Conservation (phyloP, 2,113 vertebrate genomes). For the Sinocyclocheilus rhinocerous region DNA sequence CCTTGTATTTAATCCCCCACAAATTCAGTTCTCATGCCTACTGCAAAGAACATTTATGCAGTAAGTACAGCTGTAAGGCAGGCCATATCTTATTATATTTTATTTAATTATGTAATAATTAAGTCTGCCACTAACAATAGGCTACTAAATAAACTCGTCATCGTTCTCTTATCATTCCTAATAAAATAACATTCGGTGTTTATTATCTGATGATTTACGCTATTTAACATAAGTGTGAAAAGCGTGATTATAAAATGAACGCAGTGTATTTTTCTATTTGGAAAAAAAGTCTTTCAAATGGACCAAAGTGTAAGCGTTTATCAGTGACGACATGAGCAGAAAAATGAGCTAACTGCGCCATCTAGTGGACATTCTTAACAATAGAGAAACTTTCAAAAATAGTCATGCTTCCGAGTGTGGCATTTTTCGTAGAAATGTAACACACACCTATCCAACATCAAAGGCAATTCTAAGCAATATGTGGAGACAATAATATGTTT, state of each 20-base stretch:
- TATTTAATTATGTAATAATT: background rate
- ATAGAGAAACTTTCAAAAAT: too few relatives aligned
- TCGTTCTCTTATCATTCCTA: background rate
- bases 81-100: background rate
- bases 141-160: background rate
- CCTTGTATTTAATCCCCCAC: background rate
- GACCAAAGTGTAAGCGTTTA: background rate
- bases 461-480: background rate
- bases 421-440: background rate
- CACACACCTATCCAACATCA: background rate
- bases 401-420: too few relatives aligned
- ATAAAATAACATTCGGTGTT: background rate
- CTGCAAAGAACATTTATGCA: background rate
- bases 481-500: background rate
- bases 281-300: background rate
- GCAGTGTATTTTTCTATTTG: background rate
- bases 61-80: background rate
- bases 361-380: constrained; percentile 16
- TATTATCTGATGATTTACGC: background rate
- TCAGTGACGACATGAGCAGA: background rate
- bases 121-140: background rate
- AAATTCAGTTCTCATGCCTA: background rate
- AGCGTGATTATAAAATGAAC: background rate
- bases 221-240: background rate
- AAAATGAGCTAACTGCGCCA: constrained; percentile 20